These are phyloP conservation scores for Sinonovacula constricta DNA, from an alignment of 1,140 invertebrate genomes.

Conservation along the genomic window DNA sequence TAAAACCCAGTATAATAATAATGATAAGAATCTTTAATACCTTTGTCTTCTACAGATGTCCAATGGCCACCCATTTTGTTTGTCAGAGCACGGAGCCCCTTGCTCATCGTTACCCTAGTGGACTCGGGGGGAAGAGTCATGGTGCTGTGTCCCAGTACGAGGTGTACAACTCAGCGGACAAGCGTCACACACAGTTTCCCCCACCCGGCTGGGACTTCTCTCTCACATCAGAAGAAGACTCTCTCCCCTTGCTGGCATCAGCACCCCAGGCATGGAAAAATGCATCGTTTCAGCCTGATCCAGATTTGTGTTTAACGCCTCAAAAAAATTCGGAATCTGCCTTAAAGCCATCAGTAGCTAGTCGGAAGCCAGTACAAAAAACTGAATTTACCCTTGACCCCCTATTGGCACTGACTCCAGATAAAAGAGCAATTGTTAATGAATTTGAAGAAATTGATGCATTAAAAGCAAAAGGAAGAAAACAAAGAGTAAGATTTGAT, in stretches of 20 bases:
- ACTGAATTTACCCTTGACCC: constrained; percentile 44
- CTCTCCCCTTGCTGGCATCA: constrained; percentile 35
- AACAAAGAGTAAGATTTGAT: constrained; percentile 64
- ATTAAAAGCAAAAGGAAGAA: constrained; percentile 13
- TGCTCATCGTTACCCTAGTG: constrained; percentile 26
- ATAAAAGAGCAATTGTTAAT: constrained; percentile 30
- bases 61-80: constrained; percentile 51
- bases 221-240: constrained; percentile 41
- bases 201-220: constrained; percentile 48
- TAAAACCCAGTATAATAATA: too few relatives aligned
- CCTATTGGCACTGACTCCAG: constrained; percentile 49
- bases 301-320: constrained; percentile 52
- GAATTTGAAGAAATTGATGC: neutral
- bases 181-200: constrained; percentile 44
- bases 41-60: neutral
- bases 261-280: constrained; percentile 14
- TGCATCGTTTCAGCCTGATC: constrained; percentile 32
- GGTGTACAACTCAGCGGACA: constrained; percentile 19
- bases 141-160: constrained; percentile 53
- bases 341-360: neutral
- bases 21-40: constrained; percentile 7
- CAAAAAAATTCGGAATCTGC: constrained; percentile 35
- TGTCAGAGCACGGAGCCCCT: constrained; percentile 52
- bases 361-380: constrained; percentile 22
- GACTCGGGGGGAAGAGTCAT: constrained; percentile 8